Evolutionary conservation across 2,113 vertebrate species (phyloP), one percentile per base, ranked within the genome.

Genomic region (Lanius collurio): DNA sequence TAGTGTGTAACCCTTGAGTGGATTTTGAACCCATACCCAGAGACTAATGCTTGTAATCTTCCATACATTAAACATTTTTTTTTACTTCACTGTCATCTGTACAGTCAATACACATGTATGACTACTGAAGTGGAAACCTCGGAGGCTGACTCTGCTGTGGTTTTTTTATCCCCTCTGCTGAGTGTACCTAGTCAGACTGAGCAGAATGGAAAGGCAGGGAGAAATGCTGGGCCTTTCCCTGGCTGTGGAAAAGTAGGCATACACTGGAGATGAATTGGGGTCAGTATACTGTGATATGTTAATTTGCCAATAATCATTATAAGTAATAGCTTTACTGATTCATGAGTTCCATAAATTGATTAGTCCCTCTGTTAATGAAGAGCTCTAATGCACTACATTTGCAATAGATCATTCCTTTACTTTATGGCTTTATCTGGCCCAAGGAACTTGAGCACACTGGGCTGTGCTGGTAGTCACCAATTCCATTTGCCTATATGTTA

Each of bases 291-390:
- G 78, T 55, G 57, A 95, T 90, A 67, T 89, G 96, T 96, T 97
- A 97, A 97, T 97, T 96, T 95, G 83, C 82, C 92, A 91, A 95
- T 98, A 97, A 97, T 97, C 28, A 49, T 92, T 96, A n/a, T 90
- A 95, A 94, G 91, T 93, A 97, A 96, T 95, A 90, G 90, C 91
- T 94, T 90, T 93, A 81, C 91, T 97, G 96, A 97, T 95, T 95
- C 95, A 95, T 90, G 87, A 91, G 93, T 97, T 97, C 96, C 94
- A 95, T 96, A 96, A 97, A 97, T 97, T 96, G 96, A 97, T 97
- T 94, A 76, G 91, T 90, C 50, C 46, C 88, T 83, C 83, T 93
- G 92, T 97, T 97, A 98, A 97, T 97, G 94, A 97, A 97, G 97
- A 97, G 85, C 60, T 94, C 67, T 94, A 89, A 84, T 91, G 94